A percentile compares a stretch with the other conserved stretches of the same genome.
Conservation (phyloP, 1,140 invertebrate species). For the Andrena cerasifolii region DNA sequence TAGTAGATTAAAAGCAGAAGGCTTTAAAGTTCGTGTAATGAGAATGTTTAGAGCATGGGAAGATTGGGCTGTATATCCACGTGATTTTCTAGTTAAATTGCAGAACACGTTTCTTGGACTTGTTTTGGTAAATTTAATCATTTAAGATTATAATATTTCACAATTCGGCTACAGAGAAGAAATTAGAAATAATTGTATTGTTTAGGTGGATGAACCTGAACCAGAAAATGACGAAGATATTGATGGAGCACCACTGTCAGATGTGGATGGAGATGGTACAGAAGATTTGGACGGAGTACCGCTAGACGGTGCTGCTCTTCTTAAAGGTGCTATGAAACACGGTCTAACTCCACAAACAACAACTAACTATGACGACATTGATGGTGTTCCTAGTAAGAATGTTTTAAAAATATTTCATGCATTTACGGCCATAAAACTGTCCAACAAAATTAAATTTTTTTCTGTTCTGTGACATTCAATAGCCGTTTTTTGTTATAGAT, state of each 20-base stretch:
- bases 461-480: no score
- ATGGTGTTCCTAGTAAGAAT: conserved; percentile 88
- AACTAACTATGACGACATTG: conserved; percentile 86
- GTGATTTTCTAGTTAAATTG: conserved; percentile 94
- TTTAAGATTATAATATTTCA: background rate
- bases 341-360: conserved; percentile 79
- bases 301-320: conserved; percentile 90
- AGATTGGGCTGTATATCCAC: conserved; percentile 98
- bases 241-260: conserved; percentile 87
- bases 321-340: conserved; percentile 87
- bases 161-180: background rate
- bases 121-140: conserved; percentile 68
- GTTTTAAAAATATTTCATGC: conserved; percentile 3
- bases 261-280: conserved; percentile 84
- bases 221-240: conserved; percentile 84
- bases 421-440: no score
- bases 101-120: conserved; percentile 95
- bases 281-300: conserved; percentile 92
- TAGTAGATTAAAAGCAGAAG: conserved; percentile 96
- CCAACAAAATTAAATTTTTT: no score
- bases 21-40: conserved; percentile 98
- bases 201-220: conserved; percentile 77
- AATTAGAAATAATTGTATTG: background rate
- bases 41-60: conserved; percentile 98
- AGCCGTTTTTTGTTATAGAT: no score